Percentiles rank a stretch among this genome's conserved stretches.
phyloP scores from a whole-genome alignment of 2,797 vertebrate genomes.

The Sparus aurata region DNA sequence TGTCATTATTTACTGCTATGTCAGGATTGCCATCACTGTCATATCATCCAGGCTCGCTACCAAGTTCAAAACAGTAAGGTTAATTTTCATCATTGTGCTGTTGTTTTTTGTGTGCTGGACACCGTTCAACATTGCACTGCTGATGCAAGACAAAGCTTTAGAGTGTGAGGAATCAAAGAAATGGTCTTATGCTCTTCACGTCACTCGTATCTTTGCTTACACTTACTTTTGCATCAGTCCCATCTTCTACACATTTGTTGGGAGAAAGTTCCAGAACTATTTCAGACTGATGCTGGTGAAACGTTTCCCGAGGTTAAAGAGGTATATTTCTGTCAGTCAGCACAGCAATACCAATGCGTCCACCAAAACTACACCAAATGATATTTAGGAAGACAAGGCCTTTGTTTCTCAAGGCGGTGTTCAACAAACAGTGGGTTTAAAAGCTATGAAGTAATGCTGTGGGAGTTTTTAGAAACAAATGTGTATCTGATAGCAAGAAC shows the following conservation, averaged over 20 bases:
- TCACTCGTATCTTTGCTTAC: constrained; percentile 80
- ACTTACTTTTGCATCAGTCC: constrained; percentile 88
- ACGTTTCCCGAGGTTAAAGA: constrained; percentile 62
- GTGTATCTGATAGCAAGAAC: no score
- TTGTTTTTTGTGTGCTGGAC: constrained; percentile 87
- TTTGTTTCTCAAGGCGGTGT: neutral
- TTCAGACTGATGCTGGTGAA: constrained; percentile 71
- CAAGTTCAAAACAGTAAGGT: constrained; percentile 83
- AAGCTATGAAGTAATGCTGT: neutral
- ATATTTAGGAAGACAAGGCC: neutral
- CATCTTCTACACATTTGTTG: constrained; percentile 87
- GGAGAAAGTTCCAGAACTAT: constrained; percentile 86
- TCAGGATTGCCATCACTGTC: constrained; percentile 80
- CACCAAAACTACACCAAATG: constrained; percentile 55
- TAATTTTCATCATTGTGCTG: constrained; percentile 84
- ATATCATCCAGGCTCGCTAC: constrained; percentile 71
- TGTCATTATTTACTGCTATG: constrained; percentile 84
- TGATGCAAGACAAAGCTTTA: constrained; percentile 40
- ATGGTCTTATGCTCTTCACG: constrained; percentile 40
- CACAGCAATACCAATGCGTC: constrained; percentile 39
- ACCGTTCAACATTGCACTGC: constrained; percentile 79
- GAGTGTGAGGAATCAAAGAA: neutral
- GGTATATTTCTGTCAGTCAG: constrained; percentile 46
- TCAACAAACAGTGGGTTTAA: neutral
- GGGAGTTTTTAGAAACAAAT: neutral